phyloP scores from a whole-genome alignment of 2,797 vertebrate genomes.

The Heliangelus exortis region DNA sequence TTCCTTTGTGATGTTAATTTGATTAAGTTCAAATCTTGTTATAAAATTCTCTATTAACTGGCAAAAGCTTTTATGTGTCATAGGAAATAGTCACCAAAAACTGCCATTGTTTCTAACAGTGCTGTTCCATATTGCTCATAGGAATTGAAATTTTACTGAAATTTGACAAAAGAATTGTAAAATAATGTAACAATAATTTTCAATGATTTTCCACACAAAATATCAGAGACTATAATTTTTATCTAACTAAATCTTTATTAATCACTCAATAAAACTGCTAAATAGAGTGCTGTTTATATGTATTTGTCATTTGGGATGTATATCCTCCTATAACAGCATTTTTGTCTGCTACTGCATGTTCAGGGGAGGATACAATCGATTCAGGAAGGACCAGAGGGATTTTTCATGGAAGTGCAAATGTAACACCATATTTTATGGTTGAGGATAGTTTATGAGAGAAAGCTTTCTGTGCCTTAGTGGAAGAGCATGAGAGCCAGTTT shows the following conservation, averaged over 20 bases:
- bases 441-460: constrained; percentile 38
- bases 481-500: background rate
- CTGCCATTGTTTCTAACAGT: background rate
- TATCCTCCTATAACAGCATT: constrained; percentile 9
- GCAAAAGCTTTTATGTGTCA: constrained; percentile 19
- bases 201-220: background rate
- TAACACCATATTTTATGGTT: constrained; percentile 29
- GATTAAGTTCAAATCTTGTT: background rate
- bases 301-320: constrained; percentile 38
- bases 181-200: background rate
- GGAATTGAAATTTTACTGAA: background rate
- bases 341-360: background rate
- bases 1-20: background rate
- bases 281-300: constrained; percentile 11
- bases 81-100: background rate
- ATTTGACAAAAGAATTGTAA: background rate
- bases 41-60: background rate
- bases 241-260: constrained; percentile 17
- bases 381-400: constrained; percentile 39
- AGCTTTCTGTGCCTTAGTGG: background rate
- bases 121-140: background rate
- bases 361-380: constrained; percentile 39
- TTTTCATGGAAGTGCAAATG: constrained; percentile 56
- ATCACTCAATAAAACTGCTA: background rate
- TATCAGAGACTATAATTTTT: constrained; percentile 3